Base-by-base conservation (phyloP, 2,888 invertebrate genomes). In the Drosophila niveifrons region DNA sequence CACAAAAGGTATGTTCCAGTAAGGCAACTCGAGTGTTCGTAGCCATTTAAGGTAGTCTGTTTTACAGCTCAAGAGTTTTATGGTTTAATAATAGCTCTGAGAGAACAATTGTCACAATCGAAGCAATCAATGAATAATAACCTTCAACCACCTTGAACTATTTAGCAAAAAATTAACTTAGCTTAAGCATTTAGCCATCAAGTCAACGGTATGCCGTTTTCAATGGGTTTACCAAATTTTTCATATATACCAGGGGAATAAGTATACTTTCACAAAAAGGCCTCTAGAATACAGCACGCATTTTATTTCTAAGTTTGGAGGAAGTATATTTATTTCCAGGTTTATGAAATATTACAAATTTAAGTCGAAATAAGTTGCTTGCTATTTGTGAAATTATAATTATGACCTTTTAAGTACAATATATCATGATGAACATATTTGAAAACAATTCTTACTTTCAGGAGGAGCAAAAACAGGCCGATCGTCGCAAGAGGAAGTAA, bases 1-100 rank as follows among this genome's bases (percentile, higher is more conserved):
- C 97, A 67, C 96, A 97, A 92, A 97, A 97, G 95, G 97, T 96
- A 94, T 93, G 75, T 69, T 64, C 6, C 7, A 6, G 1, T 31
- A 13, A 11, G 0, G 31, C 4, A 11, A 23, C 23, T 23, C 13
- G 18, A 48, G 39, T n/a, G 10, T 11, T 44, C 51, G 0, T 18
- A 13, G 9, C 29, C 8, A 43, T 51, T 53, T 53, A 11, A 39
- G 59, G 47, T 39, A 10, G 17, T 56, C 78, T 76, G 52, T 72
- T 50, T 67, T 68, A 71, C 84, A 86, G 85, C 89, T 86, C 71
- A 88, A 86, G 76, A 76, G 69, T 47, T 86, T 87, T 56, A 76
- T 88, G 89, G 82, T 82, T 68, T 86, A 43, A 82, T 34, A 44
- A 17, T 56, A 53, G 51, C 46, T 48, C 28, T 15, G 55, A 47